phyloP scores from a whole-genome alignment of 2,113 vertebrate genomes.

The Odocoileus virginianus region DNA sequence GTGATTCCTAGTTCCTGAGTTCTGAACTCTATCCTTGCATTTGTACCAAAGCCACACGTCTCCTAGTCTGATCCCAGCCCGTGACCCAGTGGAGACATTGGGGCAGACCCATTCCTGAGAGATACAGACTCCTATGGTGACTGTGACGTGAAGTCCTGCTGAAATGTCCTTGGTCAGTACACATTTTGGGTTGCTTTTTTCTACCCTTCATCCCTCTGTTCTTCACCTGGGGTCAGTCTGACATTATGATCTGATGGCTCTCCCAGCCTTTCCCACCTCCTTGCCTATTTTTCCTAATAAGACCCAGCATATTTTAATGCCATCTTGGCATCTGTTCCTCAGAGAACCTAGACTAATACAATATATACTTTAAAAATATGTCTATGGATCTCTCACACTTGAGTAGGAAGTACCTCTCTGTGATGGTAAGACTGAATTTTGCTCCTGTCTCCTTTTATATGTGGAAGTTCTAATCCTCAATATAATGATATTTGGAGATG shows the following conservation, averaged over 20 bases:
- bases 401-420: neutral
- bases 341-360: neutral
- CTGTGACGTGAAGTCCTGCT: neutral
- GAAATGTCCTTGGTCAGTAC: neutral
- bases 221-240: neutral
- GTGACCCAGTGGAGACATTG: fast-evolving
- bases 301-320: neutral
- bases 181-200: neutral
- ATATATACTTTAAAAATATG: neutral
- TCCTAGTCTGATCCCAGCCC: neutral
- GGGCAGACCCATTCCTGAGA: neutral
- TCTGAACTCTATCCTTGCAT: neutral
- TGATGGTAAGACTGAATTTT: neutral
- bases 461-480: neutral
- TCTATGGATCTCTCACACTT: too few species aligned
- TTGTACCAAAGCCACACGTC: neutral
- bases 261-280: neutral
- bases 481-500: neutral
- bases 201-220: neutral
- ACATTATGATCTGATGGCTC: neutral
- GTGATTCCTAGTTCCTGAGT: neutral
- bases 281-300: neutral
- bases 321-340: neutral
- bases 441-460: too few species aligned
- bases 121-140: neutral